A percentile compares a stretch with the other conserved stretches of the same genome.
Evolutionary conservation across 2,888 invertebrate species (phyloP).

Genomic region (Eulithis testata): DNA sequence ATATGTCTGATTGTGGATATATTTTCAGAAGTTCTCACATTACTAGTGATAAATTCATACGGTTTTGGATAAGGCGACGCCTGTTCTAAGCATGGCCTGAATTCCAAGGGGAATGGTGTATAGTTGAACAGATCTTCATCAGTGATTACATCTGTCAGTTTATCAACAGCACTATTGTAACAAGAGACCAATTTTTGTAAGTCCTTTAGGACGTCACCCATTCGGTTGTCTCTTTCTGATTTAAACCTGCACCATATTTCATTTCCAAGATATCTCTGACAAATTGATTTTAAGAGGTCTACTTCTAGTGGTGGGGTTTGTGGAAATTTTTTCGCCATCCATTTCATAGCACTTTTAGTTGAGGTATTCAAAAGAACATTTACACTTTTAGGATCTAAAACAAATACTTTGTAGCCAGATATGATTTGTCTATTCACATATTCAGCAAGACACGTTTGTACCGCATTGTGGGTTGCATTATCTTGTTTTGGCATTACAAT

Average conservation of each 20-base stretch:
- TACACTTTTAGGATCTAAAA: constrained; percentile 59
- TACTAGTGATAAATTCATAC: constrained; percentile 87
- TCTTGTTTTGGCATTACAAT: constrained; percentile 62
- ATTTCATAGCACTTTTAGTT: constrained; percentile 74
- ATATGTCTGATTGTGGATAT: constrained; percentile 77
- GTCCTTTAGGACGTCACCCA: constrained; percentile 77
- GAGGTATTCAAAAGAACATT: constrained; percentile 57
- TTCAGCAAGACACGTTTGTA: constrained; percentile 57
- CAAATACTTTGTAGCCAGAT: constrained; percentile 67
- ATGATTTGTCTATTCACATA: constrained; percentile 62
- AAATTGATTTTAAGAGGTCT: constrained; percentile 81
- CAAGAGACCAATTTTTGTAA: constrained; percentile 85
- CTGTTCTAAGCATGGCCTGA: constrained; percentile 81
- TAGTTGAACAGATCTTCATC: constrained; percentile 85
- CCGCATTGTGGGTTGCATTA: constrained; percentile 43
- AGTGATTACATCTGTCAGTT: constrained; percentile 84
- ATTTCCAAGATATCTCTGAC: constrained; percentile 84
- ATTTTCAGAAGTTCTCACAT: constrained; percentile 83
- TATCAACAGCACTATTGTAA: constrained; percentile 88
- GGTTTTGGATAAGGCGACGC: constrained; percentile 84
- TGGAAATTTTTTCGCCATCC: constrained; percentile 80
- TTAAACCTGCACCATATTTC: constrained; percentile 86
- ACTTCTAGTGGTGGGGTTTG: constrained; percentile 83
- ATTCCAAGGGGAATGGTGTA: constrained; percentile 87
- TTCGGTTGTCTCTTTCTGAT: constrained; percentile 64